Percentiles rank a stretch among this genome's conserved stretches.
Evolutionary conservation across 2,113 vertebrate genomes (phyloP).

Genomic region (human): DNA sequence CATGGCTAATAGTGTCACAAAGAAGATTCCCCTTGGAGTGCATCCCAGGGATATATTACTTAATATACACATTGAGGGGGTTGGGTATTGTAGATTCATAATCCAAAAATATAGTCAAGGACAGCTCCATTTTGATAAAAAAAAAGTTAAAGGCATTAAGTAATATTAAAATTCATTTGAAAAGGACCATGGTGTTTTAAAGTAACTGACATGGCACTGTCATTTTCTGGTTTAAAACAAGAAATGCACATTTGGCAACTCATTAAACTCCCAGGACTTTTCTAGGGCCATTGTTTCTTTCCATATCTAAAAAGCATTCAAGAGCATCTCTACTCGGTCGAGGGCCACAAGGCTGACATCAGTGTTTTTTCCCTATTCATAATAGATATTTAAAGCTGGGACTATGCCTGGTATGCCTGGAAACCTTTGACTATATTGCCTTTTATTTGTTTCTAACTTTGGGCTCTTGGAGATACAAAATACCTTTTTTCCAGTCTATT

Average conservation of each 20-base stretch:
- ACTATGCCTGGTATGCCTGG: too few species aligned
- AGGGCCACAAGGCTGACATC: background rate
- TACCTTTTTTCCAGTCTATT: background rate
- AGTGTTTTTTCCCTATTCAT: background rate
- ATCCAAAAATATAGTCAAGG: background rate
- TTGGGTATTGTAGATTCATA: background rate
- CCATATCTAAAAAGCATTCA: background rate
- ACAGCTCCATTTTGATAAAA: background rate
- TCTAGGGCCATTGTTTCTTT: background rate
- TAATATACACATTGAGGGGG: background rate
- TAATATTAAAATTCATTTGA: constrained; percentile 2
- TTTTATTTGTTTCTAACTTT: background rate
- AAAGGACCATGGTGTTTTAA: background rate
- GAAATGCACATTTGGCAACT: background rate
- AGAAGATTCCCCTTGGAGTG: background rate
- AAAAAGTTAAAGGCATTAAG: background rate
- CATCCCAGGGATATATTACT: background rate
- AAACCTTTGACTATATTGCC: background rate
- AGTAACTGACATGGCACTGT: background rate
- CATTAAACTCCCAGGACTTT: background rate
- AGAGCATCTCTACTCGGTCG: background rate
- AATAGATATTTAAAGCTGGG: background rate
- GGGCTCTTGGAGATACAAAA: background rate
- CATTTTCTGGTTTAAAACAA: background rate
- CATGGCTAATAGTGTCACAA: background rate